Evolutionary conservation across 2,888 invertebrate genomes (phyloP).

Genomic region (Lagria hirta): DNA sequence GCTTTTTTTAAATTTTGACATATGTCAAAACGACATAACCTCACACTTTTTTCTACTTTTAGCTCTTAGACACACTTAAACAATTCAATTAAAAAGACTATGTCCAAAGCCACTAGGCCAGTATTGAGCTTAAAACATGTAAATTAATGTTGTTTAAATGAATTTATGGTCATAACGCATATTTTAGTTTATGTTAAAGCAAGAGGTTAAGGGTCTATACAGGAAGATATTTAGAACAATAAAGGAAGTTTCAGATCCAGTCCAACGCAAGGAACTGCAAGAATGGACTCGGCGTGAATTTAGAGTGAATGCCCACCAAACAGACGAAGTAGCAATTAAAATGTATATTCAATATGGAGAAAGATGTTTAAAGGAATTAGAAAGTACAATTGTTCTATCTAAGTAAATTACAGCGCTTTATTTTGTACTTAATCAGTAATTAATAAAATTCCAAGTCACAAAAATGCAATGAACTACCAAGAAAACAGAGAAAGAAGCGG

Average conservation of each 20-base stretch:
- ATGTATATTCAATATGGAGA: constrained; percentile 70
- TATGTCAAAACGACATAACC: too few species aligned
- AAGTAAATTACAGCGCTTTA: too few species aligned
- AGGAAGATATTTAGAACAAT: constrained; percentile 71
- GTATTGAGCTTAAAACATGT: constrained; percentile 65
- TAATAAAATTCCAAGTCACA: constrained; percentile 12
- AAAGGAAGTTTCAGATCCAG: constrained; percentile 64
- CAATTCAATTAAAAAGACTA: too few species aligned
- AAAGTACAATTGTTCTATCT: constrained; percentile 64
- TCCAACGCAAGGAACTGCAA: constrained; percentile 64
- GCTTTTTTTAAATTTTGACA: too few species aligned
- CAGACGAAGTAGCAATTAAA: constrained; percentile 74
- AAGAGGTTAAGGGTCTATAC: constrained; percentile 77
- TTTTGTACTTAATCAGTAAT: too few species aligned
- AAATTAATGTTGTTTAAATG: constrained; percentile 21
- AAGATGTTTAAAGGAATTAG: constrained; percentile 68
- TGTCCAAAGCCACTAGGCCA: constrained; percentile 35
- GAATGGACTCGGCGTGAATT: constrained; percentile 78
- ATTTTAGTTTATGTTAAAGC: constrained; percentile 75
- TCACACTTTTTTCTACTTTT: too few species aligned
- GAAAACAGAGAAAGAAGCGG: constrained; percentile 69
- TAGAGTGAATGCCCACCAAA: constrained; percentile 67
- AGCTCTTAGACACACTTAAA: too few species aligned
- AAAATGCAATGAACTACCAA: constrained; percentile 54
- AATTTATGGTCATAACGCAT: constrained; percentile 13